Conservation (phyloP, 2,113 vertebrate species). For the Butorides virescens region DNA sequence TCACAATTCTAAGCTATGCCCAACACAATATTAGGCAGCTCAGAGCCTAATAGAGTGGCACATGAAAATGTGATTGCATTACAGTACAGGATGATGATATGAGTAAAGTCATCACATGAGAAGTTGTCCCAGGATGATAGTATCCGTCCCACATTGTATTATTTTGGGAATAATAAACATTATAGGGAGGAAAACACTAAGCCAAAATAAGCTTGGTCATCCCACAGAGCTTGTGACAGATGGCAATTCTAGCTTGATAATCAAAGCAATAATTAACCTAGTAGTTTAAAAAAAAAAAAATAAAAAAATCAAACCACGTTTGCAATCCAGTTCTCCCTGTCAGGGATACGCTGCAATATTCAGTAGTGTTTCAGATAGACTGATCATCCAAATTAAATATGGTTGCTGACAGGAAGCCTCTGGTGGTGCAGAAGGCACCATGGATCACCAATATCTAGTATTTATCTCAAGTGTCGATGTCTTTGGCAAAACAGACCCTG, state of each 20-base stretch:
- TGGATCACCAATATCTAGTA: neutral
- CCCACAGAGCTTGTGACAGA: conserved; percentile 39
- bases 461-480: neutral
- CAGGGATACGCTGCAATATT: neutral
- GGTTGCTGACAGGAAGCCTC: neutral
- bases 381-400: neutral
- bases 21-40: neutral
- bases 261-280: conserved; percentile 38
- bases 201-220: conserved; percentile 41
- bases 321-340: neutral
- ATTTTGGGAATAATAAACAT: conserved; percentile 51
- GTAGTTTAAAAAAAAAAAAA: neutral
- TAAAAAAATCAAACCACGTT: neutral
- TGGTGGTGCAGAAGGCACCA: neutral
- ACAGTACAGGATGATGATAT: neutral
- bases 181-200: neutral
- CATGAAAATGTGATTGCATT: neutral
- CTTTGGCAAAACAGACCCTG: neutral
- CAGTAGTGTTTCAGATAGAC: neutral
- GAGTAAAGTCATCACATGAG: conserved; percentile 25
- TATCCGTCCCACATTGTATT: conserved; percentile 1
- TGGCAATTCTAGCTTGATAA: conserved; percentile 17
- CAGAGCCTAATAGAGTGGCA: neutral
- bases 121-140: neutral
- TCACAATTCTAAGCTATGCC: neutral